These are phyloP conservation scores for Apodemia zela DNA, from an alignment of 2,888 invertebrate genomes.

Conservation along the genomic window DNA sequence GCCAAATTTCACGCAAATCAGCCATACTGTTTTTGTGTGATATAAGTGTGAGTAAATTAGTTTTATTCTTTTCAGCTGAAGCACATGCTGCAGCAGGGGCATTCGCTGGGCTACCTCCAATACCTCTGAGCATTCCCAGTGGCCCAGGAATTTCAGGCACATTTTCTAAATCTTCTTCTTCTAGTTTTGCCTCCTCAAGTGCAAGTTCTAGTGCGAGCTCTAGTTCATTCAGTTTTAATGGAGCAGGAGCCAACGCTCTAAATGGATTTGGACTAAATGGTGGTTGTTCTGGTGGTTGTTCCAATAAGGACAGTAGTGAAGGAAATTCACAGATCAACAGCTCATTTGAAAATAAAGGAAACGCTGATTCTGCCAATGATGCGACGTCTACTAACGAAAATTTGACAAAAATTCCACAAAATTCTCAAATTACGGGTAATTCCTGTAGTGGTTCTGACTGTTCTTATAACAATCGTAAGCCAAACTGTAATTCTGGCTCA, in stretches of 20 bases:
- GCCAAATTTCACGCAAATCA: no score
- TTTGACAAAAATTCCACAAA: background rate
- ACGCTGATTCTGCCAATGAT: background rate
- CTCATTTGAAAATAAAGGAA: conserved; percentile 31
- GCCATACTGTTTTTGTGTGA: no score
- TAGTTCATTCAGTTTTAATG: conserved; percentile 58
- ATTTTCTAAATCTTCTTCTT: conserved; percentile 63
- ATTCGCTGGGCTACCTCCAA: conserved; percentile 41
- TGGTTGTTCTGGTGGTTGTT: conserved; percentile 36
- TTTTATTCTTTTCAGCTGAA: conserved; percentile 36
- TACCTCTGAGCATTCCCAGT: conserved; percentile 47
- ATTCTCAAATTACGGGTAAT: background rate
- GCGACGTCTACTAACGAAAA: background rate
- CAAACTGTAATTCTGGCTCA: conserved; percentile 14
- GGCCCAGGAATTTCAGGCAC: conserved; percentile 64
- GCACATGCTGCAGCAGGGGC: conserved; percentile 55
- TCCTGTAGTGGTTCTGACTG: background rate
- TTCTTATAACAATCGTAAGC: background rate
- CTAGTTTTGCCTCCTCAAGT: conserved; percentile 65
- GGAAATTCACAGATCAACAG: conserved; percentile 7
- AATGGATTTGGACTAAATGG: conserved; percentile 29
- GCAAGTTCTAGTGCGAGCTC: conserved; percentile 66
- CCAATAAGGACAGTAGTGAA: conserved; percentile 17
- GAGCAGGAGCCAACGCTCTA: conserved; percentile 35
- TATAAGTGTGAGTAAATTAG: no score